Conservation (phyloP, 2,888 invertebrate species). For the Perizoma flavofasciatum region DNA sequence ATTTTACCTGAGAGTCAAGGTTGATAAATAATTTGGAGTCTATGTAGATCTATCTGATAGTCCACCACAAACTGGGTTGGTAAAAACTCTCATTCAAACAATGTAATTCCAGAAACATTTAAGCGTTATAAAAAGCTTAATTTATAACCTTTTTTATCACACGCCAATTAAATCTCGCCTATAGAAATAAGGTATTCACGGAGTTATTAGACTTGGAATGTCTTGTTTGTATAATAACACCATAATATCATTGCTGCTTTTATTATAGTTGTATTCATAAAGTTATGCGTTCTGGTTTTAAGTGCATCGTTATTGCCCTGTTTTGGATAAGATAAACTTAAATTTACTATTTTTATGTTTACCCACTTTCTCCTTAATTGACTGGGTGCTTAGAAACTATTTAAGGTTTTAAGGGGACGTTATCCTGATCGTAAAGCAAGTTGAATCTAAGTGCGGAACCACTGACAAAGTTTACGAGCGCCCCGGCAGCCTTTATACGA, state of each 20-base stretch:
- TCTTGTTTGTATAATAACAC: conserved; percentile 58
- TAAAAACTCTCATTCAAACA: conserved; percentile 11
- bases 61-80: background rate
- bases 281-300: conserved; percentile 53
- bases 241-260: conserved; percentile 56
- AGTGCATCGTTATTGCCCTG: conserved; percentile 56
- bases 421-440: conserved; percentile 62
- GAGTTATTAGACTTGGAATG: conserved; percentile 39
- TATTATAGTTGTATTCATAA: conserved; percentile 56
- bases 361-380: conserved; percentile 67
- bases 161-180: conserved; percentile 37
- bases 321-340: conserved; percentile 61
- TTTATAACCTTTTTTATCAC: conserved; percentile 30
- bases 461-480: conserved; percentile 37
- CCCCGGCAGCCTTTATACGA: conserved; percentile 15
- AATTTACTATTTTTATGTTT: conserved; percentile 58
- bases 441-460: conserved; percentile 44
- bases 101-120: conserved; percentile 15
- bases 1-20: too few species aligned
- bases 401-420: conserved; percentile 54
- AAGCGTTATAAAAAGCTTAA: conserved; percentile 12
- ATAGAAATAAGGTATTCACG: conserved; percentile 32
- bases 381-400: conserved; percentile 60
- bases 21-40: too few species aligned
- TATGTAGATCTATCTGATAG: too few species aligned